Base-by-base conservation (phyloP, 2,797 vertebrate genomes). In the Semotilus atromaculatus region DNA sequence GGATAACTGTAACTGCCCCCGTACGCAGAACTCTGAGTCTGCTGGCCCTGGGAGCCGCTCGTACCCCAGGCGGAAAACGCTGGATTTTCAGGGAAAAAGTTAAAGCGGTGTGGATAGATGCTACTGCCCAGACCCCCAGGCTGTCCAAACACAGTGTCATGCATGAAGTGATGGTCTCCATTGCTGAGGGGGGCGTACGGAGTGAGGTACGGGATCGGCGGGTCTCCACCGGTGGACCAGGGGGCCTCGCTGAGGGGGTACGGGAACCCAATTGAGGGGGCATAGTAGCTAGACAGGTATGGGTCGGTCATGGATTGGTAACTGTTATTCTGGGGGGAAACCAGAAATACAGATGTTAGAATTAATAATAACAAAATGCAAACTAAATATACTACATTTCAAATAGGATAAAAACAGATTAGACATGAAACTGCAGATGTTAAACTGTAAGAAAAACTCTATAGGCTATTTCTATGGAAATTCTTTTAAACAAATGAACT, bases 271-370 rank as follows among this genome's bases (percentile, higher is more conserved):
- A 99, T 98, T 85, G 98, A 99, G 43, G 97, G 98, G 66, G 98
- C 97, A 90, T 99, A 99, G 89, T 99, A 99, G 95, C 97, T 99
- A 94, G 98, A 96, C 91, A 99, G 89, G 93, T 99, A 99, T 10
- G 98, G 98, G 92, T 99, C 98, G 31, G 97, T 98, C 98, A 99
- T 99, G 91, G 98, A 99, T 90, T 98, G 98, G 92, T 99, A 99
- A 94, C 97, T 99, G 96, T 96, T 99, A 91, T 96, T 99, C 98
- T 99, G 95, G 58, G 91, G 90, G 86, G 82, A 11, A 80, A 73
- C 4, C 68, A 81, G 6, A 87, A 85, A 76, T n/a, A 31, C 58
- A 45, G 18, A 40, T 26, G 38, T 86, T 75, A 80, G 62, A 85
- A 68, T 74, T 29, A 68, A 26, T 40, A 64, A 4, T 23, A 36